These are phyloP conservation scores for Lymantria monacha DNA, from an alignment of 2,888 invertebrate genomes.

Conservation along the genomic window DNA sequence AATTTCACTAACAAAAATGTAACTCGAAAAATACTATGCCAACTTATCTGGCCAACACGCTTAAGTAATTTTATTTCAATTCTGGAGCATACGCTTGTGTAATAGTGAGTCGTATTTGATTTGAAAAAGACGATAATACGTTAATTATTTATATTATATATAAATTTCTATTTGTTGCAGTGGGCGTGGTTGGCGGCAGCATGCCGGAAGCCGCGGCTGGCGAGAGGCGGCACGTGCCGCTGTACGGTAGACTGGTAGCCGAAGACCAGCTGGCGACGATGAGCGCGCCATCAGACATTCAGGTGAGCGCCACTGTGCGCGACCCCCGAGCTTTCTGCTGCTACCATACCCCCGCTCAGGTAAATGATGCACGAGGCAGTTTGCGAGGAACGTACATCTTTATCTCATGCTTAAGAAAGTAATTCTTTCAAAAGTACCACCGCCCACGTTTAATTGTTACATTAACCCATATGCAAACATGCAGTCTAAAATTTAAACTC, in stretches of 20 bases:
- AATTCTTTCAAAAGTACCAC: not conserved
- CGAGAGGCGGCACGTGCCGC: constrained; percentile 88
- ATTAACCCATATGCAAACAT: constrained; percentile 18
- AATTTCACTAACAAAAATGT: too few species aligned
- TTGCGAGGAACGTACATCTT: constrained; percentile 44
- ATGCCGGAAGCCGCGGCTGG: constrained; percentile 72
- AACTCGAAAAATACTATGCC: too few species aligned
- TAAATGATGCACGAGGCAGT: constrained; percentile 81
- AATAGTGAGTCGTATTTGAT: too few species aligned
- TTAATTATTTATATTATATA: not conserved
- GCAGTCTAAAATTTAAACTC: constrained; percentile 29
- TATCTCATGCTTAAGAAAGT: not conserved
- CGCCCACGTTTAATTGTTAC: not conserved
- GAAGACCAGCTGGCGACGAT: constrained; percentile 90
- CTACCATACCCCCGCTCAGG: constrained; percentile 74
- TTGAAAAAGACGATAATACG: too few species aligned
- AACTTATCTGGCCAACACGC: too few species aligned
- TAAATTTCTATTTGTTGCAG: constrained; percentile 53
- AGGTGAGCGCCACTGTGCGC: constrained; percentile 80
- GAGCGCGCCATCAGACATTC: constrained; percentile 85
- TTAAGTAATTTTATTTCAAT: too few species aligned
- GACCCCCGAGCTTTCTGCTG: constrained; percentile 80
- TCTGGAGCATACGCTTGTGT: too few species aligned
- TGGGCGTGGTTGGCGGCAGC: constrained; percentile 75
- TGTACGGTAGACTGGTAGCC: constrained; percentile 94